Conservation (phyloP, 2,888 invertebrate species). For the Drosophila austrosaltans region DNA sequence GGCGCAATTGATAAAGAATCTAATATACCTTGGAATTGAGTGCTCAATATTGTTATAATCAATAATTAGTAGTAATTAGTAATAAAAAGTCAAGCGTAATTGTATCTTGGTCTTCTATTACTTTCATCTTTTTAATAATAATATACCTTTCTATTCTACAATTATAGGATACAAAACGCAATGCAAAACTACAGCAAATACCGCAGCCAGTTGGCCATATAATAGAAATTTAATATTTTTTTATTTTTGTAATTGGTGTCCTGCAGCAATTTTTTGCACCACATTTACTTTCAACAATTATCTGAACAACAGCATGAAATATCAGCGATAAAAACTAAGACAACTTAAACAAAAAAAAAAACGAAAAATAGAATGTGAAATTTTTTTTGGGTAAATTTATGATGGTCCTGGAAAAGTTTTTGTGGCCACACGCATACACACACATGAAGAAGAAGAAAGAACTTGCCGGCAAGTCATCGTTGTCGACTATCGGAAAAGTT, state of each 20-base stretch:
- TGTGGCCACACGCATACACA: constrained; percentile 44
- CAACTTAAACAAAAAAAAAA: constrained; percentile 1
- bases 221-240: not conserved
- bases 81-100: too few species aligned
- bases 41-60: too few species aligned
- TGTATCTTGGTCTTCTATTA: too few species aligned
- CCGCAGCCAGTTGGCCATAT: not conserved
- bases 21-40: too few species aligned
- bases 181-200: not conserved
- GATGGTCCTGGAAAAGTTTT: constrained; percentile 52
- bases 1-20: too few species aligned
- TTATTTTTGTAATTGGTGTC: not conserved
- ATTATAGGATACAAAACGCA: not conserved
- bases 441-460: not conserved
- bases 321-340: not conserved
- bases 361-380: constrained; percentile 11
- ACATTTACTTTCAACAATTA: constrained; percentile 7
- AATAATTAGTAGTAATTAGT: too few species aligned
- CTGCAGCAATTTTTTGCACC: constrained; percentile 3
- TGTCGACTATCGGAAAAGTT: constrained; percentile 62
- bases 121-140: not conserved
- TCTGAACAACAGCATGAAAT: not conserved
- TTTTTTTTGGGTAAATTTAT: constrained; percentile 62
- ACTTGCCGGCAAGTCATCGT: constrained; percentile 50
- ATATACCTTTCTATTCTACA: not conserved